Conservation (phyloP, 1,140 invertebrate species). For the Cepaea nemoralis region DNA sequence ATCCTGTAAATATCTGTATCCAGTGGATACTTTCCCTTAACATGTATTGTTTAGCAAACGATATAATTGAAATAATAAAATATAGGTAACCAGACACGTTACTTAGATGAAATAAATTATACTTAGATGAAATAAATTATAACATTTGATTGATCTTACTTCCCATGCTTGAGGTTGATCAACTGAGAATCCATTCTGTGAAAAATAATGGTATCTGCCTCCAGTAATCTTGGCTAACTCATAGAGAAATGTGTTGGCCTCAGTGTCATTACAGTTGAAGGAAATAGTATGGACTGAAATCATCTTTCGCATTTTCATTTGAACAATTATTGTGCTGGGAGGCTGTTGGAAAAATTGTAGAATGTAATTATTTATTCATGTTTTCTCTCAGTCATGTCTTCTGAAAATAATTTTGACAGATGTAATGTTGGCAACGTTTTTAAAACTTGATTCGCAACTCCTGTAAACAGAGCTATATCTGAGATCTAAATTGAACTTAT, state of each 20-base stretch:
- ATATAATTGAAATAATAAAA: neutral
- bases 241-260: conserved; percentile 71
- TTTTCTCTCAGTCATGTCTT: too few species aligned
- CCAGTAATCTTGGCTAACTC: conserved; percentile 67
- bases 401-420: too few species aligned
- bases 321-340: conserved; percentile 70
- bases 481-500: too few species aligned
- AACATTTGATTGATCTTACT: conserved; percentile 55
- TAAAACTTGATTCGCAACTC: too few species aligned
- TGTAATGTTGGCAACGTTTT: too few species aligned
- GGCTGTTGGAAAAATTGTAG: conserved; percentile 54
- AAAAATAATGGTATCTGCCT: conserved; percentile 71
- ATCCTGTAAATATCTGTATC: too few species aligned
- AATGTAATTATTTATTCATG: too few species aligned
- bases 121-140: neutral
- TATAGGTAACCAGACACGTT: neutral
- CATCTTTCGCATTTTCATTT: conserved; percentile 67
- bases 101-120: neutral
- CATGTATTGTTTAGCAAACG: too few species aligned
- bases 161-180: conserved; percentile 68
- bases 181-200: conserved; percentile 60
- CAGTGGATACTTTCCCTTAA: too few species aligned
- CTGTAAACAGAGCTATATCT: too few species aligned
- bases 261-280: conserved; percentile 72
- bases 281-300: conserved; percentile 72